phyloP scores from a whole-genome alignment of 2,113 vertebrate species.

The Poeciliopsis retropinna region DNA sequence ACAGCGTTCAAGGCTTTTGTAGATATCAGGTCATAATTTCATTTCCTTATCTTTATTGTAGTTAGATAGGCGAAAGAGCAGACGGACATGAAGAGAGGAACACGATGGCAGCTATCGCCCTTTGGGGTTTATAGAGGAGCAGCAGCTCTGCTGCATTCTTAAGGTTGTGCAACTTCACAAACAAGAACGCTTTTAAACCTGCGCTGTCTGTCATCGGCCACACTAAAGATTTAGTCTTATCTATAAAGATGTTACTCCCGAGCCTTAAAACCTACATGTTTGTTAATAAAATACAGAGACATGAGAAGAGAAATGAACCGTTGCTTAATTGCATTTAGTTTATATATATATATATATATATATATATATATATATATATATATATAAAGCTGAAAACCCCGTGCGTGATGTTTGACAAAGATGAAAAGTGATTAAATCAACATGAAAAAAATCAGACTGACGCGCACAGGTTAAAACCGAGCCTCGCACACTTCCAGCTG shows the following conservation, averaged over 20 bases:
- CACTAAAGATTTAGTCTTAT: not conserved
- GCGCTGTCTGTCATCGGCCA: not conserved
- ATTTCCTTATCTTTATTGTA: conserved; percentile 72
- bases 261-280: not conserved
- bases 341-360: no score
- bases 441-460: not conserved
- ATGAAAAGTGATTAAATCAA: not conserved
- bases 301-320: not conserved
- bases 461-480: not conserved
- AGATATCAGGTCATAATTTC: conserved; percentile 66
- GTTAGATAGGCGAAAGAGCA: conserved; percentile 28
- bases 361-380: no score
- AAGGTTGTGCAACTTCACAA: conserved; percentile 11
- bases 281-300: not conserved
- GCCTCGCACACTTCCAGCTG: conserved; percentile 76
- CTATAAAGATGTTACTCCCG: not conserved
- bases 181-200: conserved; percentile 13
- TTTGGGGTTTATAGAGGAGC: conserved; percentile 21
- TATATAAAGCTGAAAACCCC: not conserved
- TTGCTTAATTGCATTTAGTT: no score
- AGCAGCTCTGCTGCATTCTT: conserved; percentile 3
- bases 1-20: conserved; percentile 58
- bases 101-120: conserved; percentile 10
- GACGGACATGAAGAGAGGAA: conserved; percentile 18
- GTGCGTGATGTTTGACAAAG: not conserved